A percentile compares a stretch with the other conserved stretches of the same genome.
phyloP scores from a whole-genome alignment of 2,113 vertebrate genomes.

The Columbina picui region DNA sequence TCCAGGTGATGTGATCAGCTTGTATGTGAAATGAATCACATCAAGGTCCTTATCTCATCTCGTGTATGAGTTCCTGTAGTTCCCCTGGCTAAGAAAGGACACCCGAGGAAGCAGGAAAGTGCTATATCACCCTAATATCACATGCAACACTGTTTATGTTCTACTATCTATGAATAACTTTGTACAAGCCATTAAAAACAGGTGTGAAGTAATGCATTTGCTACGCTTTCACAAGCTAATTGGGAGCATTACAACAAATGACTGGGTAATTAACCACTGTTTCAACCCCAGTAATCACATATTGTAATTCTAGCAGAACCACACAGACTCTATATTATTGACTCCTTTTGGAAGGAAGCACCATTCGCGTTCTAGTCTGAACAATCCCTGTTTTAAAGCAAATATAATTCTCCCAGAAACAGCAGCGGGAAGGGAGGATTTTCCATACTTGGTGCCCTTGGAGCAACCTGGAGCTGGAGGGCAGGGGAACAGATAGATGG shows the following conservation, averaged over 20 bases:
- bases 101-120: not conserved
- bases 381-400: not conserved
- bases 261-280: conserved; percentile 40
- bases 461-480: not conserved
- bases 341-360: not conserved
- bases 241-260: conserved; percentile 41
- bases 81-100: not conserved
- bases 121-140: not conserved
- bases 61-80: not conserved
- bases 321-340: not conserved
- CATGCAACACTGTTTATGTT: not conserved
- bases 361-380: not conserved
- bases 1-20: not conserved
- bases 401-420: not conserved
- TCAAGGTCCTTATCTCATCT: not conserved
- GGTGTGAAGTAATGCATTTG: conserved; percentile 27
- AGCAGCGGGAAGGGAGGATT: not conserved
- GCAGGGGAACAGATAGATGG: not conserved
- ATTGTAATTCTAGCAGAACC: conserved; percentile 16
- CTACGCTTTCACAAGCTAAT: conserved; percentile 7
- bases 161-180: not conserved
- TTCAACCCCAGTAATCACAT: not conserved
- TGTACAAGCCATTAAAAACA: not conserved
- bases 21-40: not conserved
- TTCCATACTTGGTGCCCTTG: not conserved